These are phyloP conservation scores for Jacana jacana DNA, from an alignment of 2,113 vertebrate genomes.

Conservation along the genomic window DNA sequence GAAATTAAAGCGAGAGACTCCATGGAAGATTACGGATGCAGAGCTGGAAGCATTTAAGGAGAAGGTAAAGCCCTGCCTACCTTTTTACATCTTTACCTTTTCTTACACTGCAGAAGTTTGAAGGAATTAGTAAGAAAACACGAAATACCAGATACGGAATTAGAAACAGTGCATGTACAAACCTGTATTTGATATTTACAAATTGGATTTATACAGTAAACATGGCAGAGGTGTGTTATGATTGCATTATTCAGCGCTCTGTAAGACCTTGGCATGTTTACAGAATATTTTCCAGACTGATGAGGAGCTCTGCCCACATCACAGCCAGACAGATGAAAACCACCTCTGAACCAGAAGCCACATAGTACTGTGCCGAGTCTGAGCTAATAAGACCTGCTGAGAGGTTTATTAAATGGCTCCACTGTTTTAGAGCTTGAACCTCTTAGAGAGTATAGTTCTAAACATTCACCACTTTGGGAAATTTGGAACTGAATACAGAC, in stretches of 20 bases:
- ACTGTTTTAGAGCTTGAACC: neutral
- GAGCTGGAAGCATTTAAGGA: slow-evolving; percentile 90
- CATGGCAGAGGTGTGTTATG: neutral
- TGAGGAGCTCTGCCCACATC: neutral
- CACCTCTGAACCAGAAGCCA: neutral
- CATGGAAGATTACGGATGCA: slow-evolving; percentile 94
- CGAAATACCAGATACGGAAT: neutral
- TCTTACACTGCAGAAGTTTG: slow-evolving; percentile 24
- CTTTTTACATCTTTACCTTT: neutral
- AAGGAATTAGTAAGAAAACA: slow-evolving; percentile 16
- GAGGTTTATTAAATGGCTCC: neutral
- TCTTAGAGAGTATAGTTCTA: neutral
- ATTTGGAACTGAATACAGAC: neutral
- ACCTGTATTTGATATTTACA: neutral
- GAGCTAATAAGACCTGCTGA: neutral
- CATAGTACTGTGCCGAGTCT: neutral
- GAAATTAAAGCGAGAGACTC: slow-evolving; percentile 83
- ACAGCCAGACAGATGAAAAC: slow-evolving; percentile 16
- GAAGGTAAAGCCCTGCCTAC: slow-evolving; percentile 80
- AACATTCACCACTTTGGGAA: neutral
- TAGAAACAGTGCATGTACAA: neutral
- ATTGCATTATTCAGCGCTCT: neutral
- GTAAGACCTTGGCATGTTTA: neutral
- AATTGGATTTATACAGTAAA: neutral
- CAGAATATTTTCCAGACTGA: neutral